phyloP scores from a whole-genome alignment of 1,140 invertebrate species.

The Dendrolimus kikuchii region DNA sequence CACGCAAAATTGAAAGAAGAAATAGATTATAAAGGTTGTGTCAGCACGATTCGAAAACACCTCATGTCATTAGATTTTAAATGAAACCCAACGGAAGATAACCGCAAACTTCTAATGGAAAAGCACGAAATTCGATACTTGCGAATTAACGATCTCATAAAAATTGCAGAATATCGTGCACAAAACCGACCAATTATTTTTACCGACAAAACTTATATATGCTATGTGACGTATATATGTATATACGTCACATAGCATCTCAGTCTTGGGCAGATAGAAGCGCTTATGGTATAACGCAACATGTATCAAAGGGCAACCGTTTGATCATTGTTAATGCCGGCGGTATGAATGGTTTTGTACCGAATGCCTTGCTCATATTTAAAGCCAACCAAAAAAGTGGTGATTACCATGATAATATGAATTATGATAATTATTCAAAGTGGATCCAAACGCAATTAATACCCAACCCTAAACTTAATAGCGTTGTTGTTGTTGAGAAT shows the following conservation, averaged over 20 bases:
- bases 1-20: too few species aligned
- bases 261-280: too few species aligned
- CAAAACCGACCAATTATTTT: neutral
- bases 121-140: neutral
- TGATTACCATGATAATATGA: neutral
- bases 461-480: neutral
- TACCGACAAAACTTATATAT: too few species aligned
- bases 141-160: neutral
- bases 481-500: neutral
- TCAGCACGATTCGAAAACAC: neutral
- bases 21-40: neutral
- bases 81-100: neutral
- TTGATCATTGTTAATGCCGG: neutral
- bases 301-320: too few species aligned
- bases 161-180: neutral
- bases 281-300: too few species aligned
- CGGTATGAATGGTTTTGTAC: neutral
- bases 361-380: neutral
- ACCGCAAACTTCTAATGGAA: conserved; percentile 1
- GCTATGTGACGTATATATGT: too few species aligned
- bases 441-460: too few species aligned
- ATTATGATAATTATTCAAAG: conserved; percentile 1
- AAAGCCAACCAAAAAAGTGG: conserved; percentile 1
- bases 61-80: neutral
- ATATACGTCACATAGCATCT: too few species aligned